Evolutionary conservation across 1,140 invertebrate species (phyloP), one percentile per base, ranked within the genome.

Genomic region (Drosophila cardini): DNA sequence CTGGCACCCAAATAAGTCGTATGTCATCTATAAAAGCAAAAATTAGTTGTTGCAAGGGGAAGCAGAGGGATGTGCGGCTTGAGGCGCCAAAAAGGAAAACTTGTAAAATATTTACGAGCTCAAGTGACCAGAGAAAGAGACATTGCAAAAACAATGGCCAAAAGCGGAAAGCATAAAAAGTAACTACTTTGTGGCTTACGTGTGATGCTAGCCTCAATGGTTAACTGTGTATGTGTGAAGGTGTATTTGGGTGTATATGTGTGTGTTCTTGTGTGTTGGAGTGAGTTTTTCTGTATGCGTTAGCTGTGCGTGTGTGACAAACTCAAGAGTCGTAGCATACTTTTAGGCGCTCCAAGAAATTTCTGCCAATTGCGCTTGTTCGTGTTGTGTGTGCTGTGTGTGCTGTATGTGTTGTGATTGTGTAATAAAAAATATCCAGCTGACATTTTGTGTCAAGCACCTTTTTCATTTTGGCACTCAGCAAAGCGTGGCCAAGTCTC

Each of bases 381-480:
- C 38, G 15, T 9, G 21, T 43, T 53, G 26, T 46, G 36, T 43
- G 50, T 69, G 63, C 40, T 48, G 50, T 42, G 16, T 58, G 26
- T 43, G 58, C 43, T 60, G 67, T 73, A 60, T 71, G 61, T 78
- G 80, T 89, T 84, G 84, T 89, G 84, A 82, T 90, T 81, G 85
- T 90, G 72, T 80, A 90, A 89, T 90, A 90, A 90, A 90, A 90
- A 90, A 89, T 90, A 90, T 90, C 78, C 85, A 90, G 86, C 86
- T 90, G 85, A 90, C 85, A 90, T 90, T 90, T 90, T 86, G 86
- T 90, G 86, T 90, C 85, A 90, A 90, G 85, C 82, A 85, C 85
- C 85, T 90, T 90, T 90, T 90, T 89, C 85, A 90, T 89, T 89
- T 85, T 89, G 77, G 67, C 84, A 89, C 85, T 85, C 82, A 65